These are phyloP conservation scores for Poicephalus meyeri DNA, from an alignment of 2,113 vertebrate species.

Conservation along the genomic window DNA sequence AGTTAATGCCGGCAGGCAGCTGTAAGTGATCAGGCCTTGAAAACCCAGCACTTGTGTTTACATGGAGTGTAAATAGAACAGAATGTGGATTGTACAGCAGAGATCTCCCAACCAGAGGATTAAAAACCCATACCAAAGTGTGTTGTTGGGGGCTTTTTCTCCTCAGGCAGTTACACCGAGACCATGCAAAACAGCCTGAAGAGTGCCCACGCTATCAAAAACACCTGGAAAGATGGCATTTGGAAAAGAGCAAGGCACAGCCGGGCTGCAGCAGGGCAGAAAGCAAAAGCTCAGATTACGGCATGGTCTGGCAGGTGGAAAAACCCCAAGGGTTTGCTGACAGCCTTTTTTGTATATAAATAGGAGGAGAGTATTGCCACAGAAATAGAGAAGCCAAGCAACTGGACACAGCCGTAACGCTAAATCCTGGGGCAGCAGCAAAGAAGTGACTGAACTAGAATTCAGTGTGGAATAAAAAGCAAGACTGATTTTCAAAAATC, in stretches of 20 bases:
- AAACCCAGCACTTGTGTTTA: not conserved
- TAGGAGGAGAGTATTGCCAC: not conserved
- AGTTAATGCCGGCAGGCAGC: not conserved
- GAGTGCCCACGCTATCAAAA: rapidly evolving
- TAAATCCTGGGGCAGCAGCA: not conserved
- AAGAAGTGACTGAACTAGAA: not conserved
- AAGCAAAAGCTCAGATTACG: not conserved
- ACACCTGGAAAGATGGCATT: rapidly evolving
- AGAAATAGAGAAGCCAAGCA: not conserved
- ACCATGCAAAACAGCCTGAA: not conserved
- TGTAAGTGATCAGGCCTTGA: not conserved
- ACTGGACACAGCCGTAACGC: rapidly evolving
- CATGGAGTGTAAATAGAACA: not conserved
- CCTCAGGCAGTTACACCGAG: not conserved
- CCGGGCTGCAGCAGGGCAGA: not conserved
- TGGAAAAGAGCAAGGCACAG: not conserved
- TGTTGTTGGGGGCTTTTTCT: not conserved
- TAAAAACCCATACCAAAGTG: not conserved
- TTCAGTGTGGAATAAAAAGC: rapidly evolving
- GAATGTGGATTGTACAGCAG: rapidly evolving
- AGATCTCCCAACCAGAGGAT: not conserved
- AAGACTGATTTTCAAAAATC: not conserved
- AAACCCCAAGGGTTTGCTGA: not conserved
- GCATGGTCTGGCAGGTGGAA: not conserved
- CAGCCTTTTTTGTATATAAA: not conserved